phyloP scores from a whole-genome alignment of 2,797 vertebrate genomes.

The Cichlasoma orientale region DNA sequence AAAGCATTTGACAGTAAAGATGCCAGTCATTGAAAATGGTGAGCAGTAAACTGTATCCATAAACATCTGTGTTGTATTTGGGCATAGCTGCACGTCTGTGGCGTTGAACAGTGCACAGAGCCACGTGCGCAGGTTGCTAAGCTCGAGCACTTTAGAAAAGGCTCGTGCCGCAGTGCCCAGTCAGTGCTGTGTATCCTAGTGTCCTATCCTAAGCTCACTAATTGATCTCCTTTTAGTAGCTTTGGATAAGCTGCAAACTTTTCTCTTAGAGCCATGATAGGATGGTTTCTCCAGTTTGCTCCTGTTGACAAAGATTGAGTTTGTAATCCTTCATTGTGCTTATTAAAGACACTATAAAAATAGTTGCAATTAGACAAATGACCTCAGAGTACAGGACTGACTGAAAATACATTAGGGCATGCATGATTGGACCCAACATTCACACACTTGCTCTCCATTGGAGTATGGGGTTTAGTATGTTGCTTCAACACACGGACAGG shows the following conservation, averaged over 20 bases:
- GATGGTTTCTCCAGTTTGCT: neutral
- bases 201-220: slow-evolving; percentile 64
- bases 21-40: too few relatives aligned
- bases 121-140: slow-evolving; percentile 46
- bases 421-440: too few relatives aligned
- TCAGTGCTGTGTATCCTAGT: neutral
- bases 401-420: neutral
- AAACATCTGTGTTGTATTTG: neutral
- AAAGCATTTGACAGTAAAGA: neutral
- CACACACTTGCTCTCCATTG: too few relatives aligned
- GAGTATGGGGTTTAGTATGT: too few relatives aligned
- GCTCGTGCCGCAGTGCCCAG: slow-evolving; percentile 27
- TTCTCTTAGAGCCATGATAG: slow-evolving; percentile 49
- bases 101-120: neutral
- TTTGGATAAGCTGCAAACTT: slow-evolving; percentile 53
- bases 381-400: neutral
- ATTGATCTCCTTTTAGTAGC: slow-evolving; percentile 75
- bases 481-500: too few relatives aligned
- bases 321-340: slow-evolving; percentile 5
- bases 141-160: slow-evolving; percentile 33
- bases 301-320: neutral
- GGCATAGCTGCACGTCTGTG: neutral
- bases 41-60: neutral
- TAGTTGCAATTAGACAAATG: neutral
- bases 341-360: neutral